Base-by-base conservation (phyloP, 2,888 invertebrate species). In the Lobophora halterata region DNA sequence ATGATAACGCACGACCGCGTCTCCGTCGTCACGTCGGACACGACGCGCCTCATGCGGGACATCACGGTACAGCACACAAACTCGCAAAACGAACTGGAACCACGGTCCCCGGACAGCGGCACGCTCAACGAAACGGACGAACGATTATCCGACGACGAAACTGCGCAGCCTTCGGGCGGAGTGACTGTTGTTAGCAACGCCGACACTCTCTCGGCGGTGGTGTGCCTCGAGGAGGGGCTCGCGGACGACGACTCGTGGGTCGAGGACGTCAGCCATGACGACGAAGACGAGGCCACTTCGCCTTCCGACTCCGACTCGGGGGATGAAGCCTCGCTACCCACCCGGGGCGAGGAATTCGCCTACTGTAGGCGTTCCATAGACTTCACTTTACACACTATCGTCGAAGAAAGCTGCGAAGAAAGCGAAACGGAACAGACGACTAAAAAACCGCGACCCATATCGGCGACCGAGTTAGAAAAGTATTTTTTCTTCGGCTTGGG, bases 341-440 rank as follows among this genome's bases (percentile, higher is more conserved):
- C 95, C 59, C 90, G 95, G 3, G 94, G 96, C 61, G 95, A 95
- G 46, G 95, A 95, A 48, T 88, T 95, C 24, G 89, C 95, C 2
- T 96, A 95, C 68, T 93, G 95, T 67, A 89, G 95, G 10, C 90
- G 95, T 32, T 91, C 93, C 37, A 92, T 96, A 62, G 96, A 97
- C 79, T 96, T 96, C 70, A 96, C 96, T 1, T 83, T 97, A 48
- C 97, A 97, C 68, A 97, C 97, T 1, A 97, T 97, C 55, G 93
- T 96, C 13, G 97, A 97, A 82, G 97, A 97, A 79, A 96, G 96
- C 62, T 97, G 97, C 74, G 97, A 97, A 82, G 97, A 97, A 77
- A 96, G 96, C 75, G 95, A 95, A 77, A 90, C 93, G 45, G 95
- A 95, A 61, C 92, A 91, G 23, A 72, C 83, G 54, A 74, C 76